Percentiles rank a stretch among this genome's conserved stretches.
These are phyloP conservation scores for Sardinella longiceps DNA, from an alignment of 2,797 vertebrate genomes.

Conservation along the genomic window DNA sequence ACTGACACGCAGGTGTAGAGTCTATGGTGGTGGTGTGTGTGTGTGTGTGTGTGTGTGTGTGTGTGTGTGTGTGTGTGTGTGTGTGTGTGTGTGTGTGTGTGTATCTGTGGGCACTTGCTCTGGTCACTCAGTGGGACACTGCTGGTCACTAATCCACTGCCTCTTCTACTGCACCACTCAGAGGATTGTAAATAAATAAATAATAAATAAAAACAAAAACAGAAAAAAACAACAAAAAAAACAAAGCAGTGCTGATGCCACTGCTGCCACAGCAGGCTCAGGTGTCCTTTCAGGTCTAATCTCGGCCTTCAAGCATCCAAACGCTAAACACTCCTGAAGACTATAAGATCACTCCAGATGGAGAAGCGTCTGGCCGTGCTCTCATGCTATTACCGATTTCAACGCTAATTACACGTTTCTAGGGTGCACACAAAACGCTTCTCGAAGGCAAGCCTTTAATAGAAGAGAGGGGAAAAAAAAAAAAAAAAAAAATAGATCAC, in stretches of 20 bases:
- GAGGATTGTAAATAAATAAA: neutral
- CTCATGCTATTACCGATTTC: neutral
- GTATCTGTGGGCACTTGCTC: conserved; percentile 28
- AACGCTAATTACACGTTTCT: conserved; percentile 4
- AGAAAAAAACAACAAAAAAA: neutral
- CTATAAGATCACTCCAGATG: conserved; percentile 11
- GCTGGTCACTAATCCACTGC: conserved; percentile 37
- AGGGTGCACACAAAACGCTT: neutral
- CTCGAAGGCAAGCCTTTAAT: neutral
- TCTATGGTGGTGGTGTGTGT: neutral
- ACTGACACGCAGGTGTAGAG: too few relatives aligned
- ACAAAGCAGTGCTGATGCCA: neutral
- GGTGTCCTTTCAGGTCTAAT: conserved; percentile 44
- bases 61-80: neutral
- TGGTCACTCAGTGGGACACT: conserved; percentile 35
- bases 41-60: conserved; percentile 11
- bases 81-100: neutral
- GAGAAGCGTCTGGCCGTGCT: neutral
- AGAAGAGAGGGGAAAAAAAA: neutral
- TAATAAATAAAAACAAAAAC: neutral
- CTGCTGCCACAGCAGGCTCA: conserved; percentile 25
- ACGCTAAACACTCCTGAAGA: conserved; percentile 1
- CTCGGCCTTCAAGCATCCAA: neutral
- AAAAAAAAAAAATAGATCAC: too few relatives aligned
- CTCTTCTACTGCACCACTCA: conserved; percentile 26